Percentiles rank a stretch among this genome's conserved stretches.
Conservation (phyloP, 2,888 invertebrate genomes). For the Agrochola circellaris region DNA sequence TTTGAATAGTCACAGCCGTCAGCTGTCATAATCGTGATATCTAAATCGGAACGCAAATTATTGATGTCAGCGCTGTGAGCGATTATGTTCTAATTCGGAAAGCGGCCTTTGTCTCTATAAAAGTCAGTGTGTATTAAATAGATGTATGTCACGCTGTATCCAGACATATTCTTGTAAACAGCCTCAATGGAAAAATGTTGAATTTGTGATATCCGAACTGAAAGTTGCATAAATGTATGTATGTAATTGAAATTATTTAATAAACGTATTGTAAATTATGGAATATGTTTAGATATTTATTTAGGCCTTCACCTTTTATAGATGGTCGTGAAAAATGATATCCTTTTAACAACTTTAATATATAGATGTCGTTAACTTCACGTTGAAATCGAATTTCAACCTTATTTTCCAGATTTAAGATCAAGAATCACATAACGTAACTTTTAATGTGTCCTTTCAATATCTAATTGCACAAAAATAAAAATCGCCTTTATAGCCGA, state of each 20-base stretch:
- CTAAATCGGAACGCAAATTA: no score
- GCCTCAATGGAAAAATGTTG: constrained; percentile 33
- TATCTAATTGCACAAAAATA: background rate
- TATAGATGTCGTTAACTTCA: background rate
- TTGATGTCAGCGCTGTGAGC: no score
- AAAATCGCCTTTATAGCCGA: constrained; percentile 1
- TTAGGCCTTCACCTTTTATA: constrained; percentile 23
- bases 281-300: constrained; percentile 60
- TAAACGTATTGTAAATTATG: constrained; percentile 58
- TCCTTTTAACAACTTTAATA: background rate
- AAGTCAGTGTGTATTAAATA: constrained; percentile 41
- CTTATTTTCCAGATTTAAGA: background rate
- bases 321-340: background rate
- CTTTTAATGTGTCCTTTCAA: background rate
- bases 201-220: constrained; percentile 61
- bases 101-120: background rate
- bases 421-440: background rate
- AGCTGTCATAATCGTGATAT: no score
- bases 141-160: constrained; percentile 48
- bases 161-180: constrained; percentile 49
- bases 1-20: no score
- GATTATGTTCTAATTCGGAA: no score
- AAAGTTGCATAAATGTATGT: constrained; percentile 58
- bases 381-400: constrained; percentile 5
- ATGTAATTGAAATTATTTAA: constrained; percentile 55